These are phyloP conservation scores for Phalanger gymnotis DNA, from an alignment of 2,797 vertebrate genomes.

Conservation along the genomic window DNA sequence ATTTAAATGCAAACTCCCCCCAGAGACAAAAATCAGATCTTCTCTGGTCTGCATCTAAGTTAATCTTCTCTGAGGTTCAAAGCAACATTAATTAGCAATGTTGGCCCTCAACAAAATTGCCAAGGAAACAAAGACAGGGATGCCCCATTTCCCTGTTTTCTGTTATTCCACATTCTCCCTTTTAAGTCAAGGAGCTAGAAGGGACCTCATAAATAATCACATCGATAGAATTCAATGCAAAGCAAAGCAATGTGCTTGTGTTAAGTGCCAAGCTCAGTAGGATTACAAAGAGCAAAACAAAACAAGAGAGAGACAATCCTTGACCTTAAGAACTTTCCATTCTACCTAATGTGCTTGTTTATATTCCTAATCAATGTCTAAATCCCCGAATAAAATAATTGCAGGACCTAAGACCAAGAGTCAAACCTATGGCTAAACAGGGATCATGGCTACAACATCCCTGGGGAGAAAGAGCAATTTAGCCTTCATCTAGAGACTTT, in stretches of 20 bases:
- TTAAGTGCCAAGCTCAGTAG: not conserved
- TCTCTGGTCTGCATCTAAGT: slow-evolving; percentile 27
- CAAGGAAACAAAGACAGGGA: not conserved
- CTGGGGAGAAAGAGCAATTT: not conserved
- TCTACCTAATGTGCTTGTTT: not conserved
- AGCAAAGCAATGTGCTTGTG: not conserved
- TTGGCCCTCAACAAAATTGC: slow-evolving; percentile 18
- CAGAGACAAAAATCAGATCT: not conserved
- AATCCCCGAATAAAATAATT: not conserved
- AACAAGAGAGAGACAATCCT: not conserved
- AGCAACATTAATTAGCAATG: not conserved
- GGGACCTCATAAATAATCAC: not conserved
- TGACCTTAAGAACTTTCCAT: not conserved
- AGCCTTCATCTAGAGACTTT: not conserved
- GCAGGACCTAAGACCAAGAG: not conserved
- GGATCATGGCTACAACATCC: not conserved
- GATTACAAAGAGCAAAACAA: too few relatives aligned
- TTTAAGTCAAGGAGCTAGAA: not conserved
- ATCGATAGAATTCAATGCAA: not conserved
- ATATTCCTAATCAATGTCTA: not conserved
- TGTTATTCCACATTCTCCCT: not conserved
- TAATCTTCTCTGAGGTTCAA: slow-evolving; percentile 27
- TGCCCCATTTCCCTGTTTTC: not conserved
- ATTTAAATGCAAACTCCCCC: slow-evolving; percentile 35
- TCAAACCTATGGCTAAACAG: not conserved